Base-by-base conservation (phyloP, 2,797 vertebrate species). In the Menidia menidia region DNA sequence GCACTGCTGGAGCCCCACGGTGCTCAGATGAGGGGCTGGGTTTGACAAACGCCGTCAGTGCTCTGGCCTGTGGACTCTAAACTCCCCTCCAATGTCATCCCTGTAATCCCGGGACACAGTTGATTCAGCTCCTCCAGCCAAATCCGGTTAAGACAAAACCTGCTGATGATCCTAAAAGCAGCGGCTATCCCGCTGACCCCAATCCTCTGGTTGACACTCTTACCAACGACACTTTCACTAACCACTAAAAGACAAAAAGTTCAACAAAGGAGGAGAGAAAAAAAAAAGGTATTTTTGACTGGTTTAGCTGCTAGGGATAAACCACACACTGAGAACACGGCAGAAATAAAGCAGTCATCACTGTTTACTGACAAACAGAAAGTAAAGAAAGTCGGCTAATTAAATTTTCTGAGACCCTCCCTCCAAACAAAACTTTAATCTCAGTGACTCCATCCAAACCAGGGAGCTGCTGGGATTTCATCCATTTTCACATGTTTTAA, bases 121-220 rank as follows among this genome's bases (percentile, higher is more conserved):
- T 95, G 94, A 95, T 90, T 95, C 92, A 93, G 95, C 94, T 91
- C 87, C 90, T 93, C 92, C 64, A 80, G 87, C 81, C 92, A 96
- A 97, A 98, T 97, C 96, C 96, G 93, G 91, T 94, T 98, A 96
- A 97, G 94, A 94, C 93, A 90, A 95, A 95, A 93, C 93, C 95
- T 94, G 95, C 93, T 95, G 95, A 94, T 95, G 93, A 93, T 86
- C 93, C 88, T 93, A 93, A 80, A 93, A 94, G 90, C 89, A 92
- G 91, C 83, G 90, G 84, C 92, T 90, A 93, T 92, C 90, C 91
- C 75, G 77, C 80, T 95, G 94, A 95, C 95, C 95, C 91, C 81
- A 93, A 92, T 96, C 91, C 87, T 90, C 75, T 80, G 71, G 74
- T 82, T 73, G 86, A 87, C 82, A 60, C 80, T 66, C 81, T 90